Evolutionary conservation across 35 echinoderm and acorn worm genomes (phyloP), one percentile per base, ranked within the genome.

Genomic region (Ophiothrix spiculata): DNA sequence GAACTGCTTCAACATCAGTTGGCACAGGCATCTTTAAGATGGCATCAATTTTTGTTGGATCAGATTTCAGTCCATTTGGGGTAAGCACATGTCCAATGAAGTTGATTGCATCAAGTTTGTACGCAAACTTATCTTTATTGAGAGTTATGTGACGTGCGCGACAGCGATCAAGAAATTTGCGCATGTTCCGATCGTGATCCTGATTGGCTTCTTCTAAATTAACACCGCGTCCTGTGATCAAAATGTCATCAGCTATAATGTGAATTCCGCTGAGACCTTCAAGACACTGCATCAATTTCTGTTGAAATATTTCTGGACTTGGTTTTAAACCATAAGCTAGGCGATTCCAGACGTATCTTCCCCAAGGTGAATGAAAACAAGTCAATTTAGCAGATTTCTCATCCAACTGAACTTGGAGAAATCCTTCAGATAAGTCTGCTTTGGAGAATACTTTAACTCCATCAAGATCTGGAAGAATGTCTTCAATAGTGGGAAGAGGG

Each of bases 81-180:
- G 64, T 81, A 17, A 90, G 73, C 17, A 39, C 28, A 36, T 94
- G 87, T 28, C 92, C 87, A 31, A 85, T 89, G 79, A 90, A 89
- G 11, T 49, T 39, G 77, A 91, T 32, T 78, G 74, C 37, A 25
- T 78, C 34, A 28, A 37, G 39, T 81, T 84, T 85, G 36, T 79
- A 80, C 46, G 42, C 81, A 15, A 90, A 85, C 33, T 93, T 93
- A 35, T 83, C 80, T 33, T 90, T 35, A 41, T 93, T 93, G 3
- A 93, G 56, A 36, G 33, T 88, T 40, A 90, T 85, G 31, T 78
- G 31, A 0, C 56, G 80, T 41, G 89, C 76, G 40, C 39, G 34
- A 63, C 91, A 93, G 1, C 86, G 42, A 40, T 93, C 37, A 19
- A 84, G 80, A 29, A 89, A 36, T 0, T 28, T 31, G 35, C 45